These are phyloP conservation scores for Pollenia griseotomentosa DNA, from an alignment of 2,888 invertebrate genomes.

Conservation along the genomic window DNA sequence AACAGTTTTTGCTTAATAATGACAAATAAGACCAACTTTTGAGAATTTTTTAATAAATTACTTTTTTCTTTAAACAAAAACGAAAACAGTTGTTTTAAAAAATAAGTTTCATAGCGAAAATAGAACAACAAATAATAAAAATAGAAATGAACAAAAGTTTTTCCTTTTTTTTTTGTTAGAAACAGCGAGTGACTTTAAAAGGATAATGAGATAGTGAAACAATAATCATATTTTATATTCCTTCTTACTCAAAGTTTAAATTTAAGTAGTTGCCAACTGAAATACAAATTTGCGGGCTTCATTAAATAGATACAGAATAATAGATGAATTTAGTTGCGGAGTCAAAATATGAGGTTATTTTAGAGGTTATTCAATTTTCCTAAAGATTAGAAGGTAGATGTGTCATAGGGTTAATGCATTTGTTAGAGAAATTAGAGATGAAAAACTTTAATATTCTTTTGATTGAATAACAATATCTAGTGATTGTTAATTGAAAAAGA, in stretches of 20 bases:
- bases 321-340: neutral
- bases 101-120: slow-evolving; percentile 1
- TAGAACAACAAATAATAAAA: slow-evolving; percentile 2
- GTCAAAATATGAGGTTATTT: too few relatives aligned
- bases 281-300: neutral
- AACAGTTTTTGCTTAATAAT: too few relatives aligned
- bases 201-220: neutral
- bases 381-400: too few relatives aligned
- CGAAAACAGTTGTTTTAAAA: neutral
- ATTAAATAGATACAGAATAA: neutral
- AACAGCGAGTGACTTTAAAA: neutral
- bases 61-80: neutral
- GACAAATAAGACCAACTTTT: neutral
- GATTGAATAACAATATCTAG: too few relatives aligned
- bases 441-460: too few relatives aligned
- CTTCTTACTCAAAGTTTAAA: neutral
- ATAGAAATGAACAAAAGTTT: neutral
- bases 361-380: too few relatives aligned
- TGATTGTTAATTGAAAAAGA: too few relatives aligned
- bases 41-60: neutral
- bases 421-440: too few relatives aligned
- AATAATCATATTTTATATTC: slow-evolving; percentile 3
- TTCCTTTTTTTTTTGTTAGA: too few relatives aligned
- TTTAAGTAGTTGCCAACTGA: too few relatives aligned
- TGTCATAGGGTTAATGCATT: too few relatives aligned